Percentiles rank a stretch among this genome's conserved stretches.
Evolutionary conservation across 1,140 invertebrate genomes (phyloP).

Genomic region (Drosophila rhopaloa): DNA sequence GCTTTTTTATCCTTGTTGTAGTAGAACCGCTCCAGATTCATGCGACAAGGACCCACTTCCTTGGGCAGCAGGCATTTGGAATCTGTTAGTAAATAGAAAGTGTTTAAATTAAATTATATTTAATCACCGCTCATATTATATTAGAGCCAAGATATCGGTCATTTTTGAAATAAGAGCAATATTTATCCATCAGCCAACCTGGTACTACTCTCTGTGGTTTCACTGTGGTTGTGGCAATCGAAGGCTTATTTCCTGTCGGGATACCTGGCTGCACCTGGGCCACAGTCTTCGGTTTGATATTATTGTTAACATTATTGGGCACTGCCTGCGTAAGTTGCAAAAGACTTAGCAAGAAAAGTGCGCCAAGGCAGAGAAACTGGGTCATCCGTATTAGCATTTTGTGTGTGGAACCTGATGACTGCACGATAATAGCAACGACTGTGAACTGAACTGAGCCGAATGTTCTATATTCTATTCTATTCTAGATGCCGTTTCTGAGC

Average conservation of each 20-base stretch:
- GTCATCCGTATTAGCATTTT: conserved; percentile 41
- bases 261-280: conserved; percentile 19
- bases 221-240: conserved; percentile 2
- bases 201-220: conserved; percentile 21
- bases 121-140: too few relatives aligned
- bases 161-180: too few relatives aligned
- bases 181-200: background rate
- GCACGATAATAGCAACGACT: conserved; percentile 45
- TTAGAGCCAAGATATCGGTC: too few relatives aligned
- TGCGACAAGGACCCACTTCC: conserved; percentile 75
- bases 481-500: conserved; percentile 21
- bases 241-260: conserved; percentile 8
- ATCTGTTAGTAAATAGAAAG: conserved; percentile 32
- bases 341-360: conserved; percentile 48
- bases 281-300: conserved; percentile 13
- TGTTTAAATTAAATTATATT: too few relatives aligned
- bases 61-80: conserved; percentile 71
- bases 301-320: conserved; percentile 21
- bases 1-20: conserved; percentile 70
- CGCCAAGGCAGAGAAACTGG: conserved; percentile 51
- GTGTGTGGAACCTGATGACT: conserved; percentile 47
- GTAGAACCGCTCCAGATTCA: conserved; percentile 75
- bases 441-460: conserved; percentile 57
- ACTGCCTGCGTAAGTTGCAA: conserved; percentile 41
- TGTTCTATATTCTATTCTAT: conserved; percentile 27